phyloP scores from a whole-genome alignment of 1,140 invertebrate genomes.

The Plutomurus gul region DNA sequence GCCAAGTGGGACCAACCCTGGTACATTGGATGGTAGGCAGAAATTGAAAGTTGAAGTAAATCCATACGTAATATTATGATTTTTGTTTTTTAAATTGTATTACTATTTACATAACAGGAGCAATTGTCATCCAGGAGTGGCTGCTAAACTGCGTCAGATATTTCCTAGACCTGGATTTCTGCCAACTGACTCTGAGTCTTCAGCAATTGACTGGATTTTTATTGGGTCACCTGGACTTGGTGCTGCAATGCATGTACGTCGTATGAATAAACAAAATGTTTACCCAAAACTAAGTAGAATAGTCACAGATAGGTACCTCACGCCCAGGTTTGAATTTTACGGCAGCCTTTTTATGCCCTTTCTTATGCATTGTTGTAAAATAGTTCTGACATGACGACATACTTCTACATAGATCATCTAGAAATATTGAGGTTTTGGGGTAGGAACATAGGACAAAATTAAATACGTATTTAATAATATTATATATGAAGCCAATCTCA shows the following conservation, averaged over 20 bases:
- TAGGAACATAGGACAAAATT: too few species aligned
- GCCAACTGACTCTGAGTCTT: conserved; percentile 76
- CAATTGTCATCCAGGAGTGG: conserved; percentile 62
- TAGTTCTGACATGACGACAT: too few species aligned
- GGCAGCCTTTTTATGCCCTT: too few species aligned
- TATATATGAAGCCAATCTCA: background rate
- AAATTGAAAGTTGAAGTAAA: background rate
- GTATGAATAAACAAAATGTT: background rate
- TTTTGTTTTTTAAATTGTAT: background rate
- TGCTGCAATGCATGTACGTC: conserved; percentile 87
- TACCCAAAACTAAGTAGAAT: too few species aligned
- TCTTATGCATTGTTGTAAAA: too few species aligned
- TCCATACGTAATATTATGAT: background rate
- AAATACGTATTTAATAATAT: too few species aligned
- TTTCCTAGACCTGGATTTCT: conserved; percentile 64
- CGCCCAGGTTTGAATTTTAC: too few species aligned
- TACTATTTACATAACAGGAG: conserved; percentile 58
- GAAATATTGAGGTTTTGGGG: too few species aligned
- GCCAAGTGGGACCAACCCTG: conserved; percentile 57
- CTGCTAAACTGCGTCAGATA: conserved; percentile 60
- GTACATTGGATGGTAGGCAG: conserved; percentile 64
- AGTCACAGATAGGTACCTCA: too few species aligned
- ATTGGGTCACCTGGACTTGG: conserved; percentile 70
- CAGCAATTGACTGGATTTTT: conserved; percentile 89
- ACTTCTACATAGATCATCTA: too few species aligned